A percentile compares a stretch with the other conserved stretches of the same genome.
Conservation (phyloP, 2,888 invertebrate species). For the Thumatha senex region DNA sequence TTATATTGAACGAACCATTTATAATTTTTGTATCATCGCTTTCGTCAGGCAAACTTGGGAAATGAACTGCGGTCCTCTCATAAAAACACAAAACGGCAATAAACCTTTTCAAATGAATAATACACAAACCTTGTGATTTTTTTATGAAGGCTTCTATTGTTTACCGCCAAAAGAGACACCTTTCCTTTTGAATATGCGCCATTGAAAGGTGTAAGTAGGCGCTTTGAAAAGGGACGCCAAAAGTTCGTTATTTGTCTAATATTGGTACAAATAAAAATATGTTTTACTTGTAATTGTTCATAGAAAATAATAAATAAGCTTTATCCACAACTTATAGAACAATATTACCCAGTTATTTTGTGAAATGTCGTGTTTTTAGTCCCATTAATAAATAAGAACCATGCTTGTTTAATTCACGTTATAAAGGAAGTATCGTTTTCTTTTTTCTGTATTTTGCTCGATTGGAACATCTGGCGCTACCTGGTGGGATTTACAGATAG, state of each 20-base stretch:
- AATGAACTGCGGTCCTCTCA: constrained; percentile 26
- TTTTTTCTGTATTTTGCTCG: too few relatives aligned
- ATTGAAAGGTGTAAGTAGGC: constrained; percentile 36
- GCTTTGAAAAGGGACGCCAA: constrained; percentile 39
- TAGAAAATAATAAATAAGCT: too few relatives aligned
- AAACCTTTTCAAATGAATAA: constrained; percentile 36
- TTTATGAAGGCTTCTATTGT: constrained; percentile 47
- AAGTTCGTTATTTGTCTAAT: constrained; percentile 27
- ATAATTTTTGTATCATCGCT: constrained; percentile 27
- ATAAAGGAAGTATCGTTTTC: too few relatives aligned
- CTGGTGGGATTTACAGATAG: too few relatives aligned
- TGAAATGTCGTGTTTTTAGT: too few relatives aligned
- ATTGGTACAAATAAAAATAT: constrained; percentile 16
- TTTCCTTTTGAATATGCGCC: constrained; percentile 30
- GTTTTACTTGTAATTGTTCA: too few relatives aligned
- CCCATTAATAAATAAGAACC: too few relatives aligned
- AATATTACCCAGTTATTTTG: too few relatives aligned
- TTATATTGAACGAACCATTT: constrained; percentile 3
- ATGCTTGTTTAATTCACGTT: too few relatives aligned
- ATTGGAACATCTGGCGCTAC: too few relatives aligned
- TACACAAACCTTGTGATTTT: constrained; percentile 44
- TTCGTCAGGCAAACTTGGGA: constrained; percentile 27
- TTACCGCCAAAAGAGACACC: constrained; percentile 47
- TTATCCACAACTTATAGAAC: too few relatives aligned
- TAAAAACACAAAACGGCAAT: constrained; percentile 37